Conservation (phyloP, 2,888 invertebrate genomes). For the Eristalinus sepulchralis region DNA sequence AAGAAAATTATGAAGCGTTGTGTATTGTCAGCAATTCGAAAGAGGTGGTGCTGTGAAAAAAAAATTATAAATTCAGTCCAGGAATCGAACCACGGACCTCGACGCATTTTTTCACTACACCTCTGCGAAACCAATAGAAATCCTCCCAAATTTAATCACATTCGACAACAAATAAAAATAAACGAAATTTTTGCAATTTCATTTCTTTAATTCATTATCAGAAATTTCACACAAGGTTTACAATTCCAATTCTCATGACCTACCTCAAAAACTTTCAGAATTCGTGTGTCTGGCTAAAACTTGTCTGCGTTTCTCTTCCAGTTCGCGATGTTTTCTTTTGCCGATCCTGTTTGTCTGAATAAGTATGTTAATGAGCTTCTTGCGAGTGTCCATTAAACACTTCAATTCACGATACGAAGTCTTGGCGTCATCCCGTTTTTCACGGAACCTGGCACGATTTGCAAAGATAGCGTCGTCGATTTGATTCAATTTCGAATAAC, state of each 20-base stretch:
- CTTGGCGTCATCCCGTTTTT: background rate
- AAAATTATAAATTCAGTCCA: no score
- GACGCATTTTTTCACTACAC: no score
- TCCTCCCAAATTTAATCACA: no score
- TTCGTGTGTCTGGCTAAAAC: background rate
- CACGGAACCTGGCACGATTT: background rate
- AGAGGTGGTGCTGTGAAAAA: no score
- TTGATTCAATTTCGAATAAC: background rate
- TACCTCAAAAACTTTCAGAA: background rate
- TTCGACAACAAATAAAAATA: no score
- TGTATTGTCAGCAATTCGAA: no score
- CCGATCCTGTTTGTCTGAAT: background rate
- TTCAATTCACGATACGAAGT: background rate
- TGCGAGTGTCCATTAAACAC: background rate
- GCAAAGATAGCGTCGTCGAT: background rate
- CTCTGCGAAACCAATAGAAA: no score
- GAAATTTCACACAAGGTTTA: background rate
- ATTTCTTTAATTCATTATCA: no score
- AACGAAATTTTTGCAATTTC: no score
- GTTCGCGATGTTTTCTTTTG: background rate
- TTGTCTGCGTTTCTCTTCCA: background rate
- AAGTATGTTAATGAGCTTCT: background rate
- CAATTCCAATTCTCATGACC: background rate
- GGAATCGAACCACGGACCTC: no score
- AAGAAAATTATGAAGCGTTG: no score